A percentile compares a stretch with the other conserved stretches of the same genome.
These are phyloP conservation scores for Sebastes vulpes DNA, from an alignment of 2,797 vertebrate genomes.

Conservation along the genomic window DNA sequence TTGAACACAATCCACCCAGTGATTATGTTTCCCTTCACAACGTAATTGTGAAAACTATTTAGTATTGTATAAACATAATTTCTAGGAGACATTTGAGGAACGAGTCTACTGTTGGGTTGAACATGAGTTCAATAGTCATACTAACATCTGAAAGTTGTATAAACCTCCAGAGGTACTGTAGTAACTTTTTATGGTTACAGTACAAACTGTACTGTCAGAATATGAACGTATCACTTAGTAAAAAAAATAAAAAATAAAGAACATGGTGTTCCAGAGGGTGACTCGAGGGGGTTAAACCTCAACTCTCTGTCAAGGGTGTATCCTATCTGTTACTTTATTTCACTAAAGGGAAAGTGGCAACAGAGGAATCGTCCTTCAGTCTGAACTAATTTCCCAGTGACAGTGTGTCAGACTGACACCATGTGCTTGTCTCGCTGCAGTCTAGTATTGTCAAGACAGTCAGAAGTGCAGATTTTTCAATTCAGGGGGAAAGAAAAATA, in stretches of 20 bases:
- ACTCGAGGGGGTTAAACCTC: neutral
- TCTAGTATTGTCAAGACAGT: neutral
- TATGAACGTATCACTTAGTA: neutral
- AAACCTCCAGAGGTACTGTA: neutral
- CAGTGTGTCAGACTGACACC: conserved; percentile 19
- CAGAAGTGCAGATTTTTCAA: conserved; percentile 6
- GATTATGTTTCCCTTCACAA: neutral
- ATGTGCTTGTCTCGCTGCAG: neutral
- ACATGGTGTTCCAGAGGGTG: neutral
- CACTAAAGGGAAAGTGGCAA: neutral
- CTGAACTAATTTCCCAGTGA: conserved; percentile 28
- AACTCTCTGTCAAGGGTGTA: conserved; percentile 4
- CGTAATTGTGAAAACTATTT: neutral
- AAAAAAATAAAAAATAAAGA: neutral
- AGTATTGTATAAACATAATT: neutral
- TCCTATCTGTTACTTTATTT: conserved; percentile 37
- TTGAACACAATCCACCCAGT: neutral
- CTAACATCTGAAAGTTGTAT: neutral
- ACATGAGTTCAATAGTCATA: neutral
- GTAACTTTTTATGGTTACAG: neutral
- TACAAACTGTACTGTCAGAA: neutral
- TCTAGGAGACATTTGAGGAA: neutral
- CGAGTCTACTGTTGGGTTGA: neutral
- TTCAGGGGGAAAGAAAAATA: neutral
- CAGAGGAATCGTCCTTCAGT: conserved; percentile 19